Evolutionary conservation across 2,888 invertebrate species (phyloP).

Genomic region (Parnassius smintheus): DNA sequence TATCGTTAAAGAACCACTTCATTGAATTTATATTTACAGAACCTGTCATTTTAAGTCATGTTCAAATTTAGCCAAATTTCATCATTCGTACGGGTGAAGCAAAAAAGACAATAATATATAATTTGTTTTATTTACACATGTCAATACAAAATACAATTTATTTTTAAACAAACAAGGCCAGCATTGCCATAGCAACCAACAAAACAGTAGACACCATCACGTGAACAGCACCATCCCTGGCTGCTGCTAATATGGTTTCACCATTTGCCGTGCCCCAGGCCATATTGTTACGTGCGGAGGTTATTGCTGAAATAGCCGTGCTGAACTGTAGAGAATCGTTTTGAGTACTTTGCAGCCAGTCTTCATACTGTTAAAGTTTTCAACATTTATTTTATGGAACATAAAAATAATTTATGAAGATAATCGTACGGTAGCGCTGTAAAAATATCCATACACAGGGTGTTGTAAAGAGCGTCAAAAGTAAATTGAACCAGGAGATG

Average conservation of each 20-base stretch:
- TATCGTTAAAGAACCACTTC: too few relatives aligned
- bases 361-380: slow-evolving; percentile 12
- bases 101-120: too few relatives aligned
- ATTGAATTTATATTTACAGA: too few relatives aligned
- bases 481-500: too few relatives aligned
- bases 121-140: too few relatives aligned
- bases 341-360: slow-evolving; percentile 55
- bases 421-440: too few relatives aligned
- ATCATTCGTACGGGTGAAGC: too few relatives aligned
- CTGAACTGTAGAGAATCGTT: slow-evolving; percentile 45
- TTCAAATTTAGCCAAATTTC: too few relatives aligned
- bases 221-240: slow-evolving; percentile 45
- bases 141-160: neutral
- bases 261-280: slow-evolving; percentile 62
- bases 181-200: slow-evolving; percentile 29
- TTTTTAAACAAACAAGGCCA: slow-evolving; percentile 38
- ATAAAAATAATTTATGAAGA: too few relatives aligned
- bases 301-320: slow-evolving; percentile 51
- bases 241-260: slow-evolving; percentile 52
- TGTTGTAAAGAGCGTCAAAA: too few relatives aligned
- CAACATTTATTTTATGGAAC: neutral
- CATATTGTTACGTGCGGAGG: slow-evolving; percentile 56
- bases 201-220: slow-evolving; percentile 42
- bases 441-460: too few relatives aligned
- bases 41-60: too few relatives aligned